Evolutionary conservation across 2,797 vertebrate species (phyloP).

Genomic region (Rhincodon typus): DNA sequence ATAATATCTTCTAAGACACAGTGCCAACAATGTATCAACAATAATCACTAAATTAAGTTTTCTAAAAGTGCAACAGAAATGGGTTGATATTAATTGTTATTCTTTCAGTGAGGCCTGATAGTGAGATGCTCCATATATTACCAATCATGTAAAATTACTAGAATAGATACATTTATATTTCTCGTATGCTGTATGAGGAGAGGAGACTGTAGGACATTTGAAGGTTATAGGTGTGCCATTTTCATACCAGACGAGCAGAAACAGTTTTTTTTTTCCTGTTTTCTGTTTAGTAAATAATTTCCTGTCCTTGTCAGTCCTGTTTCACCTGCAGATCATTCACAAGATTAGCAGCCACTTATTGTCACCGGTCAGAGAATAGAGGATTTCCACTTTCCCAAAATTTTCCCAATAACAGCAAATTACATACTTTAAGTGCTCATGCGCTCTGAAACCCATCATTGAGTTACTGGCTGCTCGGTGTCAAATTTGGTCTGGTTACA

Average conservation of each 20-base stretch:
- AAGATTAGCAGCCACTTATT: neutral
- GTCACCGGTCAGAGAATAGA: neutral
- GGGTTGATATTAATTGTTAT: neutral
- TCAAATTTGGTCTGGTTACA: neutral
- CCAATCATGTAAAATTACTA: neutral
- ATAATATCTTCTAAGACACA: neutral
- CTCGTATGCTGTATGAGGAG: neutral
- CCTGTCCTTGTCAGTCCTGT: conserved; percentile 14
- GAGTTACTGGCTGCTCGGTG: neutral
- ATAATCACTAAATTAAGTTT: neutral
- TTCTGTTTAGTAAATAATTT: conserved; percentile 30
- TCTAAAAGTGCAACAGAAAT: neutral
- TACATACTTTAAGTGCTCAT: neutral
- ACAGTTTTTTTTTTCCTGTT: neutral
- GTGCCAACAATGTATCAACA: neutral
- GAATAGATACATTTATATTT: neutral
- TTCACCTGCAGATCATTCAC: conserved; percentile 4
- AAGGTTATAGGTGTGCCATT: neutral
- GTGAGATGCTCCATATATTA: neutral
- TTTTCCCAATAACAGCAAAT: neutral
- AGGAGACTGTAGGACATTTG: neutral
- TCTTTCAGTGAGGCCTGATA: neutral
- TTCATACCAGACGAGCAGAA: neutral
- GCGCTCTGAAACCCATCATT: neutral
- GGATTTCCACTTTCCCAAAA: neutral